Conservation (phyloP, 2,888 invertebrate species). For the Lamproptera curius region DNA sequence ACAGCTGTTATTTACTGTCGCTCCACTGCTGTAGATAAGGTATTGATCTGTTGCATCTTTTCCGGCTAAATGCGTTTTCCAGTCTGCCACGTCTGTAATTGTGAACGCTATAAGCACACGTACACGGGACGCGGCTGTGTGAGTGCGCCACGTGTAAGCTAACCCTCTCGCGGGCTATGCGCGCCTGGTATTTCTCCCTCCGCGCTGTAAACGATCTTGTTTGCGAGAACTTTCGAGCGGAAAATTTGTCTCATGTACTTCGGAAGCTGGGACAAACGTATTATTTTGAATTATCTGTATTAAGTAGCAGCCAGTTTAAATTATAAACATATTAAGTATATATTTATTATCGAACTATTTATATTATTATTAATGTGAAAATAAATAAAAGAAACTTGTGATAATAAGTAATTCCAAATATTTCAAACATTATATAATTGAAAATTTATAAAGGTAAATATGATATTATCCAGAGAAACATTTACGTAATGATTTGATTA, state of each 20-base stretch:
- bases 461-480: too few species aligned
- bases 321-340: too few species aligned
- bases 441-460: too few species aligned
- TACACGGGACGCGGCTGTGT: conserved; percentile 37
- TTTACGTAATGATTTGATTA: too few species aligned
- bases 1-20: not conserved
- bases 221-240: conserved; percentile 33
- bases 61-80: conserved; percentile 60
- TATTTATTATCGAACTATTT: too few species aligned
- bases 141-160: conserved; percentile 45
- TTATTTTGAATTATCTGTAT: conserved; percentile 26
- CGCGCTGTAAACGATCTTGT: conserved; percentile 42
- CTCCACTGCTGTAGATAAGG: conserved; percentile 27
- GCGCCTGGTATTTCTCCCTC: conserved; percentile 35
- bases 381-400: too few species aligned
- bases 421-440: too few species aligned
- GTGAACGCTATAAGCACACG: conserved; percentile 31
- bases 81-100: conserved; percentile 56
- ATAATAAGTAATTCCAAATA: too few species aligned
- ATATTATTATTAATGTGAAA: too few species aligned
- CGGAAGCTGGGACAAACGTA: conserved; percentile 25
- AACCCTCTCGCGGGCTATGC: conserved; percentile 28
- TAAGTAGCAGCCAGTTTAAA: conserved; percentile 4
- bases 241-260: conserved; percentile 30
- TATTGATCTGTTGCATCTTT: conserved; percentile 58